Percentiles rank a stretch among this genome's conserved stretches.
These are phyloP conservation scores for Hymenochirus boettgeri DNA, from an alignment of 2,113 vertebrate species.

Conservation along the genomic window DNA sequence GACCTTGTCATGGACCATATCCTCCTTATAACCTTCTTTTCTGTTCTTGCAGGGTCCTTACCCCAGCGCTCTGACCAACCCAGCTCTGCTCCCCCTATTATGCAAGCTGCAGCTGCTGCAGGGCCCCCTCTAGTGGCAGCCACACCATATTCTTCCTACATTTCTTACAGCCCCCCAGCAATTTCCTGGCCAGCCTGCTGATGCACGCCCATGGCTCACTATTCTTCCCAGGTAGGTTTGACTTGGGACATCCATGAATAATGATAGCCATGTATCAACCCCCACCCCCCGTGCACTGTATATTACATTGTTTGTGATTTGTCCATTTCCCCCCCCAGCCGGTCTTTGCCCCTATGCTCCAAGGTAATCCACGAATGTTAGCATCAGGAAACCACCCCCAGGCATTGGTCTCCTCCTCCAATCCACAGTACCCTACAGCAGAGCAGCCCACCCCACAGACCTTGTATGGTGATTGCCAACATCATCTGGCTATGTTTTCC, in stretches of 20 bases:
- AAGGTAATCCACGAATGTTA: slow-evolving; percentile 78
- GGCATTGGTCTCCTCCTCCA: slow-evolving; percentile 75
- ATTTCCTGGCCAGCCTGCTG: slow-evolving; percentile 80
- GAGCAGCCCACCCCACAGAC: slow-evolving; percentile 80
- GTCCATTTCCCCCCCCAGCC: slow-evolving; percentile 21
- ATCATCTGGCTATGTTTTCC: no score
- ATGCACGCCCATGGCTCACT: slow-evolving; percentile 83
- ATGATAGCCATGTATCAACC: no score
- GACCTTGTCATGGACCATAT: no score
- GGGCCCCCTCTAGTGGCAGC: slow-evolving; percentile 81
- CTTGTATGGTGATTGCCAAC: slow-evolving; percentile 74
- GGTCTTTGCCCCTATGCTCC: slow-evolving; percentile 74
- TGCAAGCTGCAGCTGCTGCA: slow-evolving; percentile 78
- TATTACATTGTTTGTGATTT: background rate
- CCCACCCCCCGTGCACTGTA: no score
- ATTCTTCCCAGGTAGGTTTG: slow-evolving; percentile 71
- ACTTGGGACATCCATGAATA: no score
- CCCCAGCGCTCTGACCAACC: slow-evolving; percentile 74
- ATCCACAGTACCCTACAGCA: slow-evolving; percentile 75
- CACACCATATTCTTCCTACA: slow-evolving; percentile 81
- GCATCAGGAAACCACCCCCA: slow-evolving; percentile 79
- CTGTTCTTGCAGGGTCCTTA: slow-evolving; percentile 62
- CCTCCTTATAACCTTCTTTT: no score
- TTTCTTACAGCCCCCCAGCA: slow-evolving; percentile 85
- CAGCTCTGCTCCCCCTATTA: slow-evolving; percentile 70